Evolutionary conservation across 1,140 invertebrate species (phyloP), one percentile per base, ranked within the genome.

Genomic region (Akabosia matsudoensis): DNA sequence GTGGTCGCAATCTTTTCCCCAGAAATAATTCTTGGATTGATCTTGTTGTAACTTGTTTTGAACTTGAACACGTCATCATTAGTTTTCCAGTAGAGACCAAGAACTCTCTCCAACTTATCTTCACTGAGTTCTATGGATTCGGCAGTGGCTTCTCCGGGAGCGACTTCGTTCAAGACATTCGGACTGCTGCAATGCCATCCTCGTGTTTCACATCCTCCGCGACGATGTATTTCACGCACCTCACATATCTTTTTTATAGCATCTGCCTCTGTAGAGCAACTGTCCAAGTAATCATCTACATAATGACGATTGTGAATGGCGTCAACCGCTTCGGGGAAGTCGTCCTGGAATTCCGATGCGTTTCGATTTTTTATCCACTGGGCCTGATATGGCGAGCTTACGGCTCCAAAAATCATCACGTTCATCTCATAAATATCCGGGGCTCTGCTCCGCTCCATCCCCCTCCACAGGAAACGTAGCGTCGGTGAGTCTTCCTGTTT

Each of bases 391-490:
- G 76, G 77, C 13, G 33, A 78, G 30, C 71, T 34, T 13, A 74
- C 76, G 0, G 61, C 24, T 28, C 76, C 78, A 70, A 79, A 79
- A 3, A 74, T 71, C 33, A 74, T 73, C n/a, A 79, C 76, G 14
- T 52, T 13, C 78, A 79, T 77, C n/a, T 45, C 31, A 31, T 72
- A 79, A 10, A 61, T 37, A 34, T 56, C 45, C 1, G 61, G 72
- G 1, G 54, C 24, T 31, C 30, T 2, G 4, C 33, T 33, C 30
- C 18, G 24, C 10, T 67, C 56, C n/a, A 13, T 56, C 16, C 26
- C 67, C 18, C 76, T 51, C 72, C 56, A 79, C 18, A 78, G 34
- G 76, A 79, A 78, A 16, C 76, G 56, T n/a, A 71, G 34, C 10
- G 76, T 24, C 13, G 54, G 14, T 37, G 16, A 10, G 54, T 79